Conservation (phyloP, 2,113 vertebrate species). For the Alouatta palliata region DNA sequence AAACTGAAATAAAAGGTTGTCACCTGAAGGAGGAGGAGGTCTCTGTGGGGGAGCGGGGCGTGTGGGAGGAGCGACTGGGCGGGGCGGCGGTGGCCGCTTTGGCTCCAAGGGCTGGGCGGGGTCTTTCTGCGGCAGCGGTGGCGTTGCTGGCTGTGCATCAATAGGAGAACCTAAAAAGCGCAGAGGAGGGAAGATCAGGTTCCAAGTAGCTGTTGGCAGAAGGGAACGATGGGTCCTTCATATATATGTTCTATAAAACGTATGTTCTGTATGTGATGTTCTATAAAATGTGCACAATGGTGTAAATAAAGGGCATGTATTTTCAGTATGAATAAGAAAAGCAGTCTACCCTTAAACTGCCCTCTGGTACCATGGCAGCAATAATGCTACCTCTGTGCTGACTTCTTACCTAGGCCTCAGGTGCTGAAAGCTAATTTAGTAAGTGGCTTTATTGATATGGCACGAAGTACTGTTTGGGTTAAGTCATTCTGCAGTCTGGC, state of each 20-base stretch:
- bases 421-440: background rate
- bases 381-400: background rate
- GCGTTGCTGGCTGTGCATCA: conserved; percentile 84
- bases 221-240: background rate
- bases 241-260: too few relatives aligned
- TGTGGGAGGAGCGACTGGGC: conserved; percentile 91
- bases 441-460: background rate
- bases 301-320: background rate
- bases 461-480: background rate
- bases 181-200: background rate
- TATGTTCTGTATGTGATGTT: rapidly evolving
- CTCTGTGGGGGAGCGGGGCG: conserved; percentile 95
- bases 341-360: background rate
- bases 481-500: background rate
- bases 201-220: too few relatives aligned
- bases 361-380: background rate
- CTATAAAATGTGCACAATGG: background rate
- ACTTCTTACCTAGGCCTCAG: background rate
- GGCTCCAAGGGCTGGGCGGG: conserved; percentile 87
- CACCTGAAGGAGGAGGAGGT: conserved; percentile 97
- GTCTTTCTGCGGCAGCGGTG: conserved; percentile 82
- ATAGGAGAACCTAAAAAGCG: conserved; percentile 74
- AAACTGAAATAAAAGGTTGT: background rate
- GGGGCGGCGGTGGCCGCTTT: conserved; percentile 93
- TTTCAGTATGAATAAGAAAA: background rate